Conservation (phyloP, 2,797 vertebrate genomes). For the Jordanella pulchra region DNA sequence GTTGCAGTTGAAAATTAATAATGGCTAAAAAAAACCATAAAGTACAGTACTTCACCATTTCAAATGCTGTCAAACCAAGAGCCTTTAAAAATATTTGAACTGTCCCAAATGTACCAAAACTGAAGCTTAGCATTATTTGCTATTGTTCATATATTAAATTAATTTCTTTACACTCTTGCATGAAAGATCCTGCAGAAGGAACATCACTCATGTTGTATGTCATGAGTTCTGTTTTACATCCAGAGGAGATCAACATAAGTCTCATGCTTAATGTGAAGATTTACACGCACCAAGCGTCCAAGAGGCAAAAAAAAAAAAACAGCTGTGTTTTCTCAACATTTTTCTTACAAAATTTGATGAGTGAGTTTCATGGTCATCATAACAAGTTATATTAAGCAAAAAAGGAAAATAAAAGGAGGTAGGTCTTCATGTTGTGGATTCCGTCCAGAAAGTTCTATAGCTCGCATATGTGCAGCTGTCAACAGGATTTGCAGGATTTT, state of each 20-base stretch:
- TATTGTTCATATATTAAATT: neutral
- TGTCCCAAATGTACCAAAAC: accelerated
- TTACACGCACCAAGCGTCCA: constrained; percentile 11
- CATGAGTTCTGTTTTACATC: constrained; percentile 23
- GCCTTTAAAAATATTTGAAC: neutral
- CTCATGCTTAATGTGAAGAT: neutral
- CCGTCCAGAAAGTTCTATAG: neutral
- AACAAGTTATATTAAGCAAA: constrained; percentile 21
- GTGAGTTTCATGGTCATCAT: constrained; percentile 28
- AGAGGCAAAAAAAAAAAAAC: constrained; percentile 13
- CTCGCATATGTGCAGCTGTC: constrained; percentile 19
- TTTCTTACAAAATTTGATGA: constrained; percentile 14
- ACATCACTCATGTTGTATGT: constrained; percentile 4
- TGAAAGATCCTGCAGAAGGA: constrained; percentile 17
- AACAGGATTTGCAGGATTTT: constrained; percentile 14
- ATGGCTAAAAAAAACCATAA: neutral
- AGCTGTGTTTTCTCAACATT: constrained; percentile 11
- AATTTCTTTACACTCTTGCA: neutral
- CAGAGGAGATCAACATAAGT: constrained; percentile 40
- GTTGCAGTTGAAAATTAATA: neutral
- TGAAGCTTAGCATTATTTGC: neutral
- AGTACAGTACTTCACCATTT: neutral
- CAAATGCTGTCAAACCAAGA: neutral
- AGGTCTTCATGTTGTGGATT: neutral
- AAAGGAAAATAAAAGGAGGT: constrained; percentile 9